These are phyloP conservation scores for Spodoptera littoralis DNA, from an alignment of 2,888 invertebrate species.

Conservation along the genomic window DNA sequence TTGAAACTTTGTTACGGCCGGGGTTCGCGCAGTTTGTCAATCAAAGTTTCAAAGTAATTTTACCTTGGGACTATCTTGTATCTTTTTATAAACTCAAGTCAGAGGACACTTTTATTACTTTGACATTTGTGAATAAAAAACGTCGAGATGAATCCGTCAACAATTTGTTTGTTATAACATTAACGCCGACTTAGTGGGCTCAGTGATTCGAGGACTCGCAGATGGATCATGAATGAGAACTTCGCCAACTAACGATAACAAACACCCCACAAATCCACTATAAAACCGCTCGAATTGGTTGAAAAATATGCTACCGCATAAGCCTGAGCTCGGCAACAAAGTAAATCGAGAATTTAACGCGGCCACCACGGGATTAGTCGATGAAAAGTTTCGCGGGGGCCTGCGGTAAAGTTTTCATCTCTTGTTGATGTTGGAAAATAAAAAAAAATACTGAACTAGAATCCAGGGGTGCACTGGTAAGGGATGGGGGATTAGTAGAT, in stretches of 20 bases:
- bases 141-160: slow-evolving; percentile 43
- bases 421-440: slow-evolving; percentile 80
- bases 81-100: slow-evolving; percentile 74
- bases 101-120: slow-evolving; percentile 68
- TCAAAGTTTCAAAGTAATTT: slow-evolving; percentile 82
- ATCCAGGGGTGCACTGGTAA: slow-evolving; percentile 65
- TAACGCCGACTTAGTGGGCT: slow-evolving; percentile 16
- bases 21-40: slow-evolving; percentile 76
- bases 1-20: slow-evolving; percentile 75
- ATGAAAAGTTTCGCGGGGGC: slow-evolving; percentile 76
- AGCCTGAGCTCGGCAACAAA: slow-evolving; percentile 80
- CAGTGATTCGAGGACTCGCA: slow-evolving; percentile 40
- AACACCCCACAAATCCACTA: slow-evolving; percentile 77
- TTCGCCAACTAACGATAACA: slow-evolving; percentile 79
- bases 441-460: slow-evolving; percentile 69
- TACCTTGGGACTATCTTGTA: slow-evolving; percentile 74
- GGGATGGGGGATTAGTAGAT: slow-evolving; percentile 67
- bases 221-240: slow-evolving; percentile 57
- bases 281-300: slow-evolving; percentile 75
- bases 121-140: slow-evolving; percentile 57
- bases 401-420: slow-evolving; percentile 81
- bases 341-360: slow-evolving; percentile 85
- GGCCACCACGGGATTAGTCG: slow-evolving; percentile 81
- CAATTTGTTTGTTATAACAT: slow-evolving; percentile 52
- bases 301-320: slow-evolving; percentile 84